Percentiles rank a stretch among this genome's conserved stretches.
These are phyloP conservation scores for Melipona beecheii DNA, from an alignment of 2,888 invertebrate genomes.

Conservation along the genomic window DNA sequence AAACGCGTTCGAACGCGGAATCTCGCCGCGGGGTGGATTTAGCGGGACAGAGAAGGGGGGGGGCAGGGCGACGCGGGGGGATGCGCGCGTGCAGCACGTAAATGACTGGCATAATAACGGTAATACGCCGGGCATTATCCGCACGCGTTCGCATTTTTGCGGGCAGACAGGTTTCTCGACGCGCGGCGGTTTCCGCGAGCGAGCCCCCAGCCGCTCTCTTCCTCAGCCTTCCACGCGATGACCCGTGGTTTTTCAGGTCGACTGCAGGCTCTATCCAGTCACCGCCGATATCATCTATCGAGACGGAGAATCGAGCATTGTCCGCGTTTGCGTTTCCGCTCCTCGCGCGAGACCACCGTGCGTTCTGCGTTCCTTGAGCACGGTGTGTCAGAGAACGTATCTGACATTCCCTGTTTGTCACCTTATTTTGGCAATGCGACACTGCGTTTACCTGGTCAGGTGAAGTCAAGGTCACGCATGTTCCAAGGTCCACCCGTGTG, in stretches of 20 bases:
- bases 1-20: slow-evolving; percentile 75
- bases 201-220: slow-evolving; percentile 16
- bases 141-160: slow-evolving; percentile 80
- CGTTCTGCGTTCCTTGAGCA: not conserved
- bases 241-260: slow-evolving; percentile 64
- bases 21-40: slow-evolving; percentile 70
- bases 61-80: slow-evolving; percentile 48
- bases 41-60: slow-evolving; percentile 68
- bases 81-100: slow-evolving; percentile 71
- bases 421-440: no score
- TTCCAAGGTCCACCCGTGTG: no score
- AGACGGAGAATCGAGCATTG: slow-evolving; percentile 34
- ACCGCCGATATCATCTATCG: slow-evolving; percentile 36
- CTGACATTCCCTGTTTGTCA: no score
- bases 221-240: slow-evolving; percentile 64
- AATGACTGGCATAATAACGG: slow-evolving; percentile 80
- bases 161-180: slow-evolving; percentile 66
- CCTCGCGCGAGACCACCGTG: no score
- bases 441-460: no score
- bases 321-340: slow-evolving; percentile 10
- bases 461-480: no score
- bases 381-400: not conserved
- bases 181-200: slow-evolving; percentile 44
- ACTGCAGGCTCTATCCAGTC: slow-evolving; percentile 51
- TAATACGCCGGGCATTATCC: slow-evolving; percentile 80